Evolutionary conservation across 2,888 invertebrate species (phyloP).

Genomic region (Mythimna lalbum): DNA sequence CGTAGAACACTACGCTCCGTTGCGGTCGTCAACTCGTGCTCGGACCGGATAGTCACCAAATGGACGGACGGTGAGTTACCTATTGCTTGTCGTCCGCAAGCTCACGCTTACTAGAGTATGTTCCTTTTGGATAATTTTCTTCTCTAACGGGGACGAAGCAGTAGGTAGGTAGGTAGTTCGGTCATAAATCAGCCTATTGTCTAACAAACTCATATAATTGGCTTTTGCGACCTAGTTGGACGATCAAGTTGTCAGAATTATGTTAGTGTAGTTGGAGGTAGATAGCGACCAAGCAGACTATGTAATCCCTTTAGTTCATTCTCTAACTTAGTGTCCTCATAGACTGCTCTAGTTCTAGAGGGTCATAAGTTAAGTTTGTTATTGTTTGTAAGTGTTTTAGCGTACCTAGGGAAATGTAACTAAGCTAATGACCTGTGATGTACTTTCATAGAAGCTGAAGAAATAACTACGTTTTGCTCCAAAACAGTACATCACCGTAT

Average conservation of each 20-base stretch:
- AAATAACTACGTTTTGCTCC: too few species aligned
- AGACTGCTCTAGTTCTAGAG: neutral
- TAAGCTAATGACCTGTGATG: neutral
- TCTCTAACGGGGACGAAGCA: too few species aligned
- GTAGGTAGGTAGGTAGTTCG: too few species aligned
- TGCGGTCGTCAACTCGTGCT: too few species aligned
- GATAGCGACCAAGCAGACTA: neutral
- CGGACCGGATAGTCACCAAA: neutral
- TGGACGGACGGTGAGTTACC: too few species aligned
- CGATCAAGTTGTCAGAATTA: slow-evolving; percentile 11
- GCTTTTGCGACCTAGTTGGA: neutral
- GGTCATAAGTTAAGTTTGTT: neutral
- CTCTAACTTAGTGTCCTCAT: neutral
- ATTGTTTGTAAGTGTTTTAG: neutral
- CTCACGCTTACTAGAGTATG: too few species aligned
- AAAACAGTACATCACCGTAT: too few species aligned
- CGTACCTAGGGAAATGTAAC: neutral
- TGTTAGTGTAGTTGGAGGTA: neutral
- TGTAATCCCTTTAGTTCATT: slow-evolving; percentile 13
- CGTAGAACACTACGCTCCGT: too few species aligned
- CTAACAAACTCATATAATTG: neutral
- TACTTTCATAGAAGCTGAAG: too few species aligned
- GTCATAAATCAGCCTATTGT: neutral
- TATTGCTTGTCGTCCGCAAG: too few species aligned
- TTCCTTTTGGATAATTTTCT: too few species aligned